Evolutionary conservation across 37 sponge, comb jelly and placozoan genomes (phyloP), one percentile per base, ranked within the genome.

Genomic region (Beroe forskalii): DNA sequence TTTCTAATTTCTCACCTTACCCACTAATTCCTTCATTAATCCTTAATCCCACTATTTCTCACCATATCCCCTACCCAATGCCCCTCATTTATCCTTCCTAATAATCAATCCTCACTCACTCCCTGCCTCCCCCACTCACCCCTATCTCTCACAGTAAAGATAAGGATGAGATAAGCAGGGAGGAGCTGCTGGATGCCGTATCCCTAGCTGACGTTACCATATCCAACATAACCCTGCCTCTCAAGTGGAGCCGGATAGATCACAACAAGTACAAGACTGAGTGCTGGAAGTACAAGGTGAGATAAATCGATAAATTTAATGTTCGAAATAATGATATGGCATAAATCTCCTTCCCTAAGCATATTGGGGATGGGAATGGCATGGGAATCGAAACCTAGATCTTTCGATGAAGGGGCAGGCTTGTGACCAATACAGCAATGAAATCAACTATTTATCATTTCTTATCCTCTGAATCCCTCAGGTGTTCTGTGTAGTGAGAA

Each of bases 111-210:
- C 55, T 12, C 66, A 64, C 3, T 64, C 6, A 64, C 66, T 64
- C 17, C 25, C 66, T 22, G 30, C 4, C 66, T 22, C 66, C 6
- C 66, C 25, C 66, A 64, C 66, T 30, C 66, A 8, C 66, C 25
- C 66, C 6, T 8, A 64, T 27, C 9, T 17, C 9, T 17, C 60
- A 55, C 86, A 80, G 86, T 14, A 80, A 43, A 27, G 44, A 41
- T 6, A 43, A 43, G 27, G 86, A 80, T 42, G 55, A 80, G 28
- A 35, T 80, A 4, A 23, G 28, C 38, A 41, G 31, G 35, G 86
- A 80, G 86, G 86, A 80, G 27, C 40, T 80, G 86, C 28, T 80
- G 86, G 86, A 80, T 28, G 20, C 86, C 2, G 86, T 80, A 6
- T 80, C 86, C 8, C 55, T 80, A 44, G 86, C 86, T 6, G 86